phyloP scores from a whole-genome alignment of 2,113 vertebrate genomes.

The Psophia crepitans region DNA sequence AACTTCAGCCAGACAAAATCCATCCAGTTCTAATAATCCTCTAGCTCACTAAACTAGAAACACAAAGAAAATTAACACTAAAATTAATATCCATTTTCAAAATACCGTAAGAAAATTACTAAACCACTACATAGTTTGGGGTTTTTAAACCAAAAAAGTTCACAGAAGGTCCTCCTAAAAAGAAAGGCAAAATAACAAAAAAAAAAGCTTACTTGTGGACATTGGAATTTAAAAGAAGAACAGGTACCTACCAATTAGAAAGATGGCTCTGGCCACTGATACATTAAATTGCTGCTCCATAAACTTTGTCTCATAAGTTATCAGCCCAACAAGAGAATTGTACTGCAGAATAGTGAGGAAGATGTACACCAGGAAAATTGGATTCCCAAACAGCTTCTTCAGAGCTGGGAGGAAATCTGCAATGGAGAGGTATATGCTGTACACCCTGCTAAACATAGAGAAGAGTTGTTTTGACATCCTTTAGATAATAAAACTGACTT shows the following conservation, averaged over 20 bases:
- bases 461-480: background rate
- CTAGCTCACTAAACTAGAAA: background rate
- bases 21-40: background rate
- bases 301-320: conserved; percentile 87
- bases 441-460: conserved; percentile 6
- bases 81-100: background rate
- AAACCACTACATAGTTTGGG: background rate
- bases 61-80: background rate
- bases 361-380: conserved; percentile 78
- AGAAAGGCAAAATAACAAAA: background rate
- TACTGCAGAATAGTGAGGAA: conserved; percentile 80
- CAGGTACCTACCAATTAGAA: conserved; percentile 81
- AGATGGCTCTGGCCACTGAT: conserved; percentile 84
- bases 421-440: conserved; percentile 1
- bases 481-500: background rate
- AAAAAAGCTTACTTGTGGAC: background rate
- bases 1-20: background rate
- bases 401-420: conserved; percentile 83
- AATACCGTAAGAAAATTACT: background rate
- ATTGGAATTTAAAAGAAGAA: background rate
- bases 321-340: conserved; percentile 79
- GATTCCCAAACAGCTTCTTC: conserved; percentile 79
- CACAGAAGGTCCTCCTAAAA: background rate
- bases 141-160: background rate
- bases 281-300: conserved; percentile 90